Base-by-base conservation (phyloP, 1,140 invertebrate genomes). In the Matsumurasca onukii region DNA sequence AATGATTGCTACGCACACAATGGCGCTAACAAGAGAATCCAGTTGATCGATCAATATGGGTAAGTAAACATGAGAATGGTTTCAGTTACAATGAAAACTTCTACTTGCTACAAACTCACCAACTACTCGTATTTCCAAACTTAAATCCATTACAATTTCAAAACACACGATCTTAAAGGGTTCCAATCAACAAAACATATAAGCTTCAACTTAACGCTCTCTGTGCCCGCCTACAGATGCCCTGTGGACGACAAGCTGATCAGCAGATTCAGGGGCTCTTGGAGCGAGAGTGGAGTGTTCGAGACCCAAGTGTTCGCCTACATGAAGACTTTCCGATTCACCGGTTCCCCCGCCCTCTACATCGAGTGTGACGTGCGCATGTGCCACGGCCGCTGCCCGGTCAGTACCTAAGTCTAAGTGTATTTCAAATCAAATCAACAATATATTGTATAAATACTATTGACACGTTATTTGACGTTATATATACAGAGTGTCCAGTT, bases 1-100 rank as follows among this genome's bases (percentile, higher is more conserved):
- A 97, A 95, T 77, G 94, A 97, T 78, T 97, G 94, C 78, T 94
- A 90, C 76, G 94, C 94, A 0, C 94, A 97, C 78, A 97, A 97
- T 81, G 94, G 94, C 52, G 94, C 91, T 2, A 91, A 91, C 68
- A 96, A 96, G 78, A 86, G 88, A 73, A 94, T 97, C 73, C 92
- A 95, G 76, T 82, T 97, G 39, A 97, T 96, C 67, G 94, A 97
- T 80, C 91, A 95, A 78, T 93, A 91, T 76, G 94, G 94, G 90
- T 91, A 83, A 82, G 81, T 78, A 63, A 63, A 27, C 12, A 63
- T 24, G 30, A 63, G 30, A 12, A 24, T 63, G n/a, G 31, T 12
- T 13, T 68, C 69, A 61, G 30, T 17, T 17, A 5, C 34, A 39
- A 39, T 39, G 5, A 39, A 39, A n/a, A n/a, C n/a, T n/a, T n/a